Conservation (phyloP, 2,797 vertebrate genomes). For the Crypturellus tataupa region DNA sequence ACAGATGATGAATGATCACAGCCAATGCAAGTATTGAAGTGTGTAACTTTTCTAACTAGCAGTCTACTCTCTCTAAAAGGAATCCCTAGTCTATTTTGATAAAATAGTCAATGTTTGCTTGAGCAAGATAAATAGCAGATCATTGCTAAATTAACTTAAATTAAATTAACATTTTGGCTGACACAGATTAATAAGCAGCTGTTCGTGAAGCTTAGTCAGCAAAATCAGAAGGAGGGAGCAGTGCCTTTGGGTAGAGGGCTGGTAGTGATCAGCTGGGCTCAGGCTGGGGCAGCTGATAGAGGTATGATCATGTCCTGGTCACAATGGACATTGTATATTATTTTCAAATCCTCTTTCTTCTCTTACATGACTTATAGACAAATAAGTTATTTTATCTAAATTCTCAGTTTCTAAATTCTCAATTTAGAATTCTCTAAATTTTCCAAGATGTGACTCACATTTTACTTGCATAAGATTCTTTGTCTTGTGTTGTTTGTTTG, state of each 20-base stretch:
- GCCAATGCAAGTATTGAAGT: not conserved
- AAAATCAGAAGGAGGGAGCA: not conserved
- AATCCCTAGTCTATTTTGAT: not conserved
- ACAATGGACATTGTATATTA: not conserved
- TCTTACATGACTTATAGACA: not conserved
- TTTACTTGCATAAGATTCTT: not conserved
- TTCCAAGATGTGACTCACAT: not conserved
- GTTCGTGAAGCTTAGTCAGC: not conserved
- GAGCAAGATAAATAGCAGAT: not conserved
- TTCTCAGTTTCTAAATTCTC: no score
- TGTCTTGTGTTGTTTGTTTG: accelerated
- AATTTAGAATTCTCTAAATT: no score
- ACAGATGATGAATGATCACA: not conserved
- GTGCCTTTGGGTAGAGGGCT: not conserved
- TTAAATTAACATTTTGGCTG: not conserved
- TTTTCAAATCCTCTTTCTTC: not conserved
- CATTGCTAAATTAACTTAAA: not conserved
- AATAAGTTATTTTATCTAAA: not conserved
- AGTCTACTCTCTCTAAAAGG: not conserved
- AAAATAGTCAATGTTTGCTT: not conserved
- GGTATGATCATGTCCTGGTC: accelerated
- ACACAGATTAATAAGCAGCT: not conserved
- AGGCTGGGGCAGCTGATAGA: not conserved
- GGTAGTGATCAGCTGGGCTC: not conserved
- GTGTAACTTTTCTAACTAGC: not conserved